Percentiles rank a stretch among this genome's conserved stretches.
phyloP scores from a whole-genome alignment of 2,888 invertebrate genomes.

The Protonemura montana region DNA sequence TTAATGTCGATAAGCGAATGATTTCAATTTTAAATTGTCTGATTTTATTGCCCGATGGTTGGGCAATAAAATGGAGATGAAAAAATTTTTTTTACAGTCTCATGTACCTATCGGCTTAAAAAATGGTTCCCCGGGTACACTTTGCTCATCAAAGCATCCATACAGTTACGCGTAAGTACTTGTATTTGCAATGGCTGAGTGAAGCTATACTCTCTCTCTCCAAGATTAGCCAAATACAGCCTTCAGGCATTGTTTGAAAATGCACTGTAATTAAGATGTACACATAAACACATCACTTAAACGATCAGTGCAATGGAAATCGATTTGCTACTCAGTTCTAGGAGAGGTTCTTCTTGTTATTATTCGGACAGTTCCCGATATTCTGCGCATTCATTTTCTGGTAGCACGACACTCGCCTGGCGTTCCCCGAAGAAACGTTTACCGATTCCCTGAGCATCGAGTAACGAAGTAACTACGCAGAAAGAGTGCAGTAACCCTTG shows the following conservation, averaged over 20 bases:
- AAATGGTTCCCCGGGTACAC: too few species aligned
- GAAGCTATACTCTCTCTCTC: too few species aligned
- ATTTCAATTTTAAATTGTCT: not conserved
- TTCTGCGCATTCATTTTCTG: not conserved
- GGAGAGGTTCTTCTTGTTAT: not conserved
- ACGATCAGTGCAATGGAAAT: not conserved
- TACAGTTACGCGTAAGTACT: too few species aligned
- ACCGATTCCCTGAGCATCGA: not conserved
- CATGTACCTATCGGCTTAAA: too few species aligned
- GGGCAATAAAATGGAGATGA: not conserved
- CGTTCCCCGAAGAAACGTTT: not conserved
- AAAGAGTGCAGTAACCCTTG: not conserved
- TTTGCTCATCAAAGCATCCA: too few species aligned
- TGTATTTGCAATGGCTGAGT: too few species aligned
- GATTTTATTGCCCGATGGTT: not conserved
- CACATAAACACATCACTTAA: not conserved
- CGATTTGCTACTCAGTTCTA: not conserved
- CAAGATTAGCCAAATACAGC: not conserved
- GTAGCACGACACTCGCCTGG: not conserved
- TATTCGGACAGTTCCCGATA: not conserved
- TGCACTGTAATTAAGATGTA: not conserved
- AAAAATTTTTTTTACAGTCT: too few species aligned
- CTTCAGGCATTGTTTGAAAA: not conserved
- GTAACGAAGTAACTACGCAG: conserved; percentile 3
- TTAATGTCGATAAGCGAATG: not conserved